Percentiles rank a stretch among this genome's conserved stretches.
Conservation (phyloP, 92 coral and sea anemone genomes). For the Phenganax subtilis region DNA sequence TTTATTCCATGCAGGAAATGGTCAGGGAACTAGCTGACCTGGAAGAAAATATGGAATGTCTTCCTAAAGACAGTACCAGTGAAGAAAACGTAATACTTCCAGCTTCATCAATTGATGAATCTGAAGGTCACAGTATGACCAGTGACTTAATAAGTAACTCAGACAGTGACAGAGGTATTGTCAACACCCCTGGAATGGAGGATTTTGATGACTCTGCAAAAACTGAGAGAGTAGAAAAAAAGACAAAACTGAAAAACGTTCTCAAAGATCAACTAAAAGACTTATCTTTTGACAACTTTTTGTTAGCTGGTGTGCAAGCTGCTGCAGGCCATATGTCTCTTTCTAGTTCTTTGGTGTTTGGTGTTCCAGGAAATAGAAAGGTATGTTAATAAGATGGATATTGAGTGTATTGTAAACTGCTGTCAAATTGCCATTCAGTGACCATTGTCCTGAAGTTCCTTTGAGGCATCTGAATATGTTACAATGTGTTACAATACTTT, state of each 20-base stretch:
- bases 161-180: conserved; percentile 11
- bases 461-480: no score
- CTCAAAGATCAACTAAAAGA: conserved; percentile 34
- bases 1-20: conserved; percentile 8
- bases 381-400: neutral
- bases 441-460: no score
- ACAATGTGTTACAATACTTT: no score
- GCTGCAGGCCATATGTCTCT: conserved; percentile 17
- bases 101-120: conserved; percentile 16
- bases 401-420: neutral
- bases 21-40: conserved; percentile 15
- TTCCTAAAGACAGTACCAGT: neutral
- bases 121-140: conserved; percentile 11
- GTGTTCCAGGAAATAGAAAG: neutral
- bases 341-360: neutral
- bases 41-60: conserved; percentile 20
- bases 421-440: neutral
- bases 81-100: conserved; percentile 7
- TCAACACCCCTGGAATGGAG: neutral
- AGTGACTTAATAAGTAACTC: conserved; percentile 27
- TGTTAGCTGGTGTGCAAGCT: conserved; percentile 34
- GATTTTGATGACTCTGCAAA: conserved; percentile 26
- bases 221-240: conserved; percentile 10
- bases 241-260: conserved; percentile 7
- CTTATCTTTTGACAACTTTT: conserved; percentile 22